A percentile compares a stretch with the other conserved stretches of the same genome.
phyloP scores from a whole-genome alignment of 2,797 vertebrate species.

The Neosilurus hyrtlii region DNA sequence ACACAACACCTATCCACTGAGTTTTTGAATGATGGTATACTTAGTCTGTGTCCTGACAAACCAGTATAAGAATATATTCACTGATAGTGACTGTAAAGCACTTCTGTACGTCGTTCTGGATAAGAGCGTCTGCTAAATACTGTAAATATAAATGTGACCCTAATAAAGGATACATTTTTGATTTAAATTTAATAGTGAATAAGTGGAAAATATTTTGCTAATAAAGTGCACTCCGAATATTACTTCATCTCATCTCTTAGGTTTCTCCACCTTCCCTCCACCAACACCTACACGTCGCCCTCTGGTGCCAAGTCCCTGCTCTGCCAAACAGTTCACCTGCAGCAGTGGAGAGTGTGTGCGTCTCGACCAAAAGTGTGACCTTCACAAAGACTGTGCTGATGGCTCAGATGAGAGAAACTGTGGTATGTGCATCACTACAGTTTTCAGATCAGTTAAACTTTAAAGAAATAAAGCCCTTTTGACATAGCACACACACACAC shows the following conservation, averaged over 20 bases:
- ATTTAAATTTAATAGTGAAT: too few species aligned
- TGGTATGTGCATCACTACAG: constrained; percentile 65
- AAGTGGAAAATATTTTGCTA: too few species aligned
- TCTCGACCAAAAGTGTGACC: constrained; percentile 74
- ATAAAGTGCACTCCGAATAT: background rate
- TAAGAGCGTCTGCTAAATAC: too few species aligned
- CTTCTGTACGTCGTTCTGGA: too few species aligned
- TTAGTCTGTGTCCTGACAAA: too few species aligned
- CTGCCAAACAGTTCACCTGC: constrained; percentile 78
- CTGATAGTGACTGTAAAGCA: too few species aligned
- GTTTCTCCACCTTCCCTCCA: constrained; percentile 43
- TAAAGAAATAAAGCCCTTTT: background rate
- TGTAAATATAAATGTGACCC: too few species aligned
- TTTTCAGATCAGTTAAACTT: background rate
- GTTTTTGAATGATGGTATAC: too few species aligned
- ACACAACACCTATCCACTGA: too few species aligned
- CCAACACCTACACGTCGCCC: constrained; percentile 52
- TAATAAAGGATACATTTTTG: too few species aligned
- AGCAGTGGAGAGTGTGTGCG: constrained; percentile 81
- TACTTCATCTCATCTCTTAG: constrained; percentile 24
- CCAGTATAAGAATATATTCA: too few species aligned
- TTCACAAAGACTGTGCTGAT: constrained; percentile 78
- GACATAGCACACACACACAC: background rate
- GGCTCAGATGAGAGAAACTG: constrained; percentile 83
- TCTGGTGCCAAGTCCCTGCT: constrained; percentile 68